These are phyloP conservation scores for Capreolus pygargus DNA, from an alignment of 2,113 vertebrate species.

Conservation along the genomic window DNA sequence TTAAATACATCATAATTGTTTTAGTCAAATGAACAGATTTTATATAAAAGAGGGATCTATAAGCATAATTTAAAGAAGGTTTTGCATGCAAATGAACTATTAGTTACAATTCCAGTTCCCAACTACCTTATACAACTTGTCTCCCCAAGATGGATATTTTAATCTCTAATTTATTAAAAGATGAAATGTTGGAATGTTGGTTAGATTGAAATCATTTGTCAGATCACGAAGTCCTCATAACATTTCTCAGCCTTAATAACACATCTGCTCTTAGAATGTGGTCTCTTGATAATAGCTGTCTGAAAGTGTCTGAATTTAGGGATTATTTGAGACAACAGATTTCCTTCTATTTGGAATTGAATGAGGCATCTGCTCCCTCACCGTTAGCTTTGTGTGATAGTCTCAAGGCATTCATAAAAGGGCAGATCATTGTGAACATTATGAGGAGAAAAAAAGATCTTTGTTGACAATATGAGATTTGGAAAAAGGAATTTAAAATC, in stretches of 20 bases:
- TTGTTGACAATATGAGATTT: constrained; percentile 78
- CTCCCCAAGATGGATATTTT: constrained; percentile 66
- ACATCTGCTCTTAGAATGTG: constrained; percentile 90
- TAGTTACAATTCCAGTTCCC: constrained; percentile 49
- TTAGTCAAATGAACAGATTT: constrained; percentile 37
- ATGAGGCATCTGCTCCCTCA: constrained; percentile 87
- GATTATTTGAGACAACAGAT: constrained; percentile 91
- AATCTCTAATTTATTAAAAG: constrained; percentile 82
- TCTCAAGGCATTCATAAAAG: constrained; percentile 88
- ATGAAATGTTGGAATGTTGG: constrained; percentile 84
- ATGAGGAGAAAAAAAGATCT: constrained; percentile 82
- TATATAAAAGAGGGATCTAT: background rate
- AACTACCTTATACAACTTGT: constrained; percentile 23
- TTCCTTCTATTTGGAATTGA: constrained; percentile 89
- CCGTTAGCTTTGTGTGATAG: constrained; percentile 83
- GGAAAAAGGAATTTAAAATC: constrained; percentile 77
- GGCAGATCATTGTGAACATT: constrained; percentile 84
- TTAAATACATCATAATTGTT: constrained; percentile 40
- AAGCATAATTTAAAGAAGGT: background rate
- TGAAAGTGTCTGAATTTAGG: constrained; percentile 90
- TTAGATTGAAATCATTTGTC: constrained; percentile 86
- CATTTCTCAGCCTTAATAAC: constrained; percentile 89
- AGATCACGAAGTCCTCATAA: constrained; percentile 89
- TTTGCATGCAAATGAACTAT: constrained; percentile 34
- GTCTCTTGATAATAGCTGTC: constrained; percentile 89